These are phyloP conservation scores for Drosophila infuscata DNA, from an alignment of 2,888 invertebrate species.

Conservation along the genomic window DNA sequence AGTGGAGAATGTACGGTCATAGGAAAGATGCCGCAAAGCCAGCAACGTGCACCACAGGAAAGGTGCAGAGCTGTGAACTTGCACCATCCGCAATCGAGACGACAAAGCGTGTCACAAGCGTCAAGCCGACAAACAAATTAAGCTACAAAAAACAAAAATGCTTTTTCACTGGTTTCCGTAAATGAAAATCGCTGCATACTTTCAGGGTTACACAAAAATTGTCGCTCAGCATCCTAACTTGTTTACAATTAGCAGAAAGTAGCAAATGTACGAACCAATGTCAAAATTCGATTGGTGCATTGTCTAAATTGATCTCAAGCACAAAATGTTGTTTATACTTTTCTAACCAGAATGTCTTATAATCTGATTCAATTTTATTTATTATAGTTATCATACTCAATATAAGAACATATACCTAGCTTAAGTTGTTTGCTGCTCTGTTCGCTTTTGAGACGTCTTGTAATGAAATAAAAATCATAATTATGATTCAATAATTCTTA, in stretches of 20 bases:
- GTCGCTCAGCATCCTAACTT: no score
- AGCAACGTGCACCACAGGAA: constrained; percentile 87
- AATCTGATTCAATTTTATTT: background rate
- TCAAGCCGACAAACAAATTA: constrained; percentile 77
- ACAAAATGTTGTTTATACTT: background rate
- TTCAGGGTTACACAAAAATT: no score
- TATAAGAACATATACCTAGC: background rate
- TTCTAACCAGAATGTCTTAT: background rate
- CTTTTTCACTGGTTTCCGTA: no score
- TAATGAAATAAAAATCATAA: no score
- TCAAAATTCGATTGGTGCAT: background rate
- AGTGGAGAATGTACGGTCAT: constrained; percentile 86
- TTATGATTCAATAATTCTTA: background rate
- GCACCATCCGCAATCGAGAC: constrained; percentile 88
- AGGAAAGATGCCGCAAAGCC: constrained; percentile 87
- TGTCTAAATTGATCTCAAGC: background rate
- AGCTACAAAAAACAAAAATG: background rate
- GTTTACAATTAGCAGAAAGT: no score
- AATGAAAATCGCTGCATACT: no score
- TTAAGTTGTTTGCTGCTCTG: background rate
- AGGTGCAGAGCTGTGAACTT: constrained; percentile 87
- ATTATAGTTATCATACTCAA: background rate
- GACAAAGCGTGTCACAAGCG: constrained; percentile 86
- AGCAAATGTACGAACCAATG: background rate
- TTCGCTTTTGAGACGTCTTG: background rate